These are phyloP conservation scores for Polyodon spathula DNA, from an alignment of 2,113 vertebrate genomes.

Conservation along the genomic window DNA sequence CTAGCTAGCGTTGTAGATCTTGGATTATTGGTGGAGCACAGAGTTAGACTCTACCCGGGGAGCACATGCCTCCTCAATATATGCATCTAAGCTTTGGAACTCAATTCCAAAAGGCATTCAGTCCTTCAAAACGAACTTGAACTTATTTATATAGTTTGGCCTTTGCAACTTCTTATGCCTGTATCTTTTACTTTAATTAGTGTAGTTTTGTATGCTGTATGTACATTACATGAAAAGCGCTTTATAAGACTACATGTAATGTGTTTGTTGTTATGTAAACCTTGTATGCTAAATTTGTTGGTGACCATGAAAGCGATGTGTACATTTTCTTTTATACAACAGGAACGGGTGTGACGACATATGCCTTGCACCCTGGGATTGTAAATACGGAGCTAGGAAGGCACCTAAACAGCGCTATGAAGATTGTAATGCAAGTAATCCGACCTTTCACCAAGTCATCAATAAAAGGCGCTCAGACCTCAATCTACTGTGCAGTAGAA, in stretches of 20 bases:
- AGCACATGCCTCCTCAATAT: too few relatives aligned
- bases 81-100: too few relatives aligned
- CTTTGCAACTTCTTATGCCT: too few relatives aligned
- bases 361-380: conserved; percentile 59
- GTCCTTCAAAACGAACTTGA: too few relatives aligned
- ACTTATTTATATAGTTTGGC: too few relatives aligned
- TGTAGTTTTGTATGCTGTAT: too few relatives aligned
- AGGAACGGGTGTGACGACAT: conserved; percentile 56
- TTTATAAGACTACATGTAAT: not conserved
- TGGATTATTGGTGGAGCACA: too few relatives aligned
- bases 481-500: conserved; percentile 58
- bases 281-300: not conserved
- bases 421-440: conserved; percentile 49
- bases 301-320: not conserved
- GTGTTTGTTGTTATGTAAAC: not conserved
- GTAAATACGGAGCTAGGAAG: conserved; percentile 59
- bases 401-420: conserved; percentile 48
- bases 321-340: not conserved
- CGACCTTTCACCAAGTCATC: conserved; percentile 52
- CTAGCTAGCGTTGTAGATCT: too few relatives aligned
- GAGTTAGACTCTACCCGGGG: too few relatives aligned
- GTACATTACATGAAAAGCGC: too few relatives aligned
- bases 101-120: too few relatives aligned
- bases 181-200: too few relatives aligned
- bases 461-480: conserved; percentile 58